A percentile compares a stretch with the other conserved stretches of the same genome.
phyloP scores from a whole-genome alignment of 2,797 vertebrate species.

The Onychomys leucogaster region DNA sequence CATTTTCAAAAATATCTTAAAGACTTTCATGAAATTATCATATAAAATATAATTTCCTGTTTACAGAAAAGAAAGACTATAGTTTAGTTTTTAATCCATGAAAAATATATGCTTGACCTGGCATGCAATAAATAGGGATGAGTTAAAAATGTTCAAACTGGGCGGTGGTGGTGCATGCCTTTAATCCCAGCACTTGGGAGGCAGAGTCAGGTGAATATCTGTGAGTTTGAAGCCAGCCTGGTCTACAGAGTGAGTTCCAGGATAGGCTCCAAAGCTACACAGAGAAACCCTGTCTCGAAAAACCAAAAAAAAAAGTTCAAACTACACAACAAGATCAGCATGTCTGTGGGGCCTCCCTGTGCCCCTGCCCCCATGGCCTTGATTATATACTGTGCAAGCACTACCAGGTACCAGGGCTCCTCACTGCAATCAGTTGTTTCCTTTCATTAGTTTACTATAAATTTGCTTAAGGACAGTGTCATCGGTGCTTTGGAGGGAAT shows the following conservation, averaged over 20 bases:
- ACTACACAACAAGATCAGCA: background rate
- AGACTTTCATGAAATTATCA: background rate
- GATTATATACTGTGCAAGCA: background rate
- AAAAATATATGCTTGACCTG: conserved; percentile 6
- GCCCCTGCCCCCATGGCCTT: background rate
- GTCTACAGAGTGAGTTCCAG: too few species aligned
- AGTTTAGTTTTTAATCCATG: conserved; percentile 11
- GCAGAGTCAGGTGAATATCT: too few species aligned
- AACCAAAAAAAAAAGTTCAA: background rate
- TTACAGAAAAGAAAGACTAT: background rate
- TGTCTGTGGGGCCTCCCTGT: too few species aligned
- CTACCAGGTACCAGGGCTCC: background rate
- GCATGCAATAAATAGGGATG: conserved; percentile 8
- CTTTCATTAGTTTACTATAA: background rate
- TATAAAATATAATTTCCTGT: background rate
- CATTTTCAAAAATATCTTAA: conserved; percentile 49
- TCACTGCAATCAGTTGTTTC: background rate
- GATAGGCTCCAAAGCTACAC: too few species aligned
- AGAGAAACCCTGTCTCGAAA: too few species aligned
- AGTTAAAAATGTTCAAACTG: background rate
- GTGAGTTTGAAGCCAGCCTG: too few species aligned
- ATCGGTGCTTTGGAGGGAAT: background rate
- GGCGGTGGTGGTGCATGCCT: too few species aligned
- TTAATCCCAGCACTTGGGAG: too few species aligned
- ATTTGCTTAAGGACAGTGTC: background rate